Percentiles rank a stretch among this genome's conserved stretches.
These are phyloP conservation scores for Dipus sagitta DNA, from an alignment of 2,797 vertebrate genomes.

Conservation along the genomic window DNA sequence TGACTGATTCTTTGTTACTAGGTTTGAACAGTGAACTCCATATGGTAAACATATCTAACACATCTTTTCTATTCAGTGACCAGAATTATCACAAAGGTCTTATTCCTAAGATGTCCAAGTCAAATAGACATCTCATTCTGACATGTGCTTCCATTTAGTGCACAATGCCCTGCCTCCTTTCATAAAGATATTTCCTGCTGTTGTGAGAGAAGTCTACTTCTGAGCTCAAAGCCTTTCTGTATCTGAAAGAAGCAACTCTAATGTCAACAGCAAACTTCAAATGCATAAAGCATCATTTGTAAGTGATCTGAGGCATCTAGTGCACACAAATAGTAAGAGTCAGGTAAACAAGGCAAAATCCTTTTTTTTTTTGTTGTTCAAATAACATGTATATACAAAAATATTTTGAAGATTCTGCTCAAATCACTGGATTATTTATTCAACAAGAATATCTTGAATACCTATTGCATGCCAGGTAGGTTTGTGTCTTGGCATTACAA, in stretches of 20 bases:
- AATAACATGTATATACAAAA: neutral
- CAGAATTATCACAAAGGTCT: neutral
- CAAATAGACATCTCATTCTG: neutral
- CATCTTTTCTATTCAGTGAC: conserved; percentile 34
- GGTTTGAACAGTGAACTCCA: conserved; percentile 63
- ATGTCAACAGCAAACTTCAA: conserved; percentile 78
- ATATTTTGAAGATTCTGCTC: neutral
- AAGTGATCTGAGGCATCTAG: conserved; percentile 70
- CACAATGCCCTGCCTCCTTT: conserved; percentile 22
- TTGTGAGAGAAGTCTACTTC: conserved; percentile 72
- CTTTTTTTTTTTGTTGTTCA: neutral
- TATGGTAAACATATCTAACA: neutral
- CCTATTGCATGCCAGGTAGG: neutral
- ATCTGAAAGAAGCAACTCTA: conserved; percentile 74
- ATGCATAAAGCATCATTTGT: conserved; percentile 80
- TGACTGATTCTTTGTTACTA: neutral
- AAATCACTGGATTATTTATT: neutral
- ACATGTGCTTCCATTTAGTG: neutral
- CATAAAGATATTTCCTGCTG: conserved; percentile 43
- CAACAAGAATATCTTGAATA: neutral
- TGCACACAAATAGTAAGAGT: conserved; percentile 53
- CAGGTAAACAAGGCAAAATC: neutral
- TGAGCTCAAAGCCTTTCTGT: conserved; percentile 63
- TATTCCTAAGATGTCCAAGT: conserved; percentile 57
- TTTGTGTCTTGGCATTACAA: neutral